Evolutionary conservation across 1,140 invertebrate genomes (phyloP), one percentile per base, ranked within the genome.

Genomic region (Lepidurus packardi): DNA sequence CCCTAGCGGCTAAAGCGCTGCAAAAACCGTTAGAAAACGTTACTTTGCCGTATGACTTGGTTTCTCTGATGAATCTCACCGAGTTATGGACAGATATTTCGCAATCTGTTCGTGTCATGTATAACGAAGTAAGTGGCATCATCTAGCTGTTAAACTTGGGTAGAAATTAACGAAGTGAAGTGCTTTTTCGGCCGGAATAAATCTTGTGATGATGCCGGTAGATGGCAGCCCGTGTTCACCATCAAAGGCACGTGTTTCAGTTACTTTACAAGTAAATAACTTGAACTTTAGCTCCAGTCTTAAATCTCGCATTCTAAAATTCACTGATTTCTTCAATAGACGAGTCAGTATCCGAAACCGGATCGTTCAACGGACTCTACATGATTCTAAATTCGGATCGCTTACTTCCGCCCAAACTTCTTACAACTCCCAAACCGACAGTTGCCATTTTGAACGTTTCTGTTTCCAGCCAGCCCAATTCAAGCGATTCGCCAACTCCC

Each of bases 321-420:
- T 34, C 16, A 75, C 4, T 75, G 11, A 16, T 11, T 11, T 13
- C 16, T 42, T 13, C 4, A 34, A 2, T 42, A 77, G 75, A 77
- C 24, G 5, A 25, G 8, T 42, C 43, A 21, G 78, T 78, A 11
- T 44, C 34, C 24, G 78, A 74, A 34, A 78, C 78, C 10, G 78
- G 78, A 43, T 44, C 75, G 21, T 78, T 78, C 24, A 78, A 78
- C 73, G 78, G 78, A 43, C 24, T 78, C 0, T 78, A 78, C 78
- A 78, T 78, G 42, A 7, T 21, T 41, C 65, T 78, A 24, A 73
- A 78, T 16, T 42, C 78, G 0, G 74, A 76, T 16, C 6, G 43
- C 7, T 47, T 47, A 8, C 34, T 44, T 13, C 34, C 34, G 3
- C 34, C 5, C 6, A 75, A 75, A 43, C 8, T 25, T 24, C 42